These are phyloP conservation scores for Crenuchus spilurus DNA, from an alignment of 2,797 vertebrate species.

Conservation along the genomic window DNA sequence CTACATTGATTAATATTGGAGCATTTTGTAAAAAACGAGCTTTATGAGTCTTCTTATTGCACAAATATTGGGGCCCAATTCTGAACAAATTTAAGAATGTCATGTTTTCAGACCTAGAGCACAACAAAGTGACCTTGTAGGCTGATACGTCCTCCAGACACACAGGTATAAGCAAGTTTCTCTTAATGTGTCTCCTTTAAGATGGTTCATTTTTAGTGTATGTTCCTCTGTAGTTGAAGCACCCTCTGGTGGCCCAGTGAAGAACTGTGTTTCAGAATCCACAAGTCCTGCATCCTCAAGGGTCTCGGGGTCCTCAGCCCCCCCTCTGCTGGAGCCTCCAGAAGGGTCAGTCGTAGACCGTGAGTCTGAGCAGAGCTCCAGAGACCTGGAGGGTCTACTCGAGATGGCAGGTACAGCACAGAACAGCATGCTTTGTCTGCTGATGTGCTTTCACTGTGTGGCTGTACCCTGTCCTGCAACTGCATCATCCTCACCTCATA, in stretches of 20 bases:
- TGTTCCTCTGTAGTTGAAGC: constrained; percentile 69
- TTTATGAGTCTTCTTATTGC: too few species aligned
- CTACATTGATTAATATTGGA: too few species aligned
- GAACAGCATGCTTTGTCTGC: neutral
- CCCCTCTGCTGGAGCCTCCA: constrained; percentile 72
- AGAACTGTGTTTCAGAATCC: constrained; percentile 73
- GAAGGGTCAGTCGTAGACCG: constrained; percentile 72
- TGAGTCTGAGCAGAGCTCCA: constrained; percentile 76
- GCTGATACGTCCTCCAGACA: too few species aligned
- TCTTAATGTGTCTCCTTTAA: too few species aligned
- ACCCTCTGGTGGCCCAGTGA: constrained; percentile 81
- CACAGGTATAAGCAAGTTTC: too few species aligned
- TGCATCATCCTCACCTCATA: too few species aligned
- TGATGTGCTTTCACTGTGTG: constrained; percentile 7
- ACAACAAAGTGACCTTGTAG: too few species aligned
- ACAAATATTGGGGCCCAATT: too few species aligned
- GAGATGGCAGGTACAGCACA: constrained; percentile 85
- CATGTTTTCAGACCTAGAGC: too few species aligned
- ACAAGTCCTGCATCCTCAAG: constrained; percentile 75
- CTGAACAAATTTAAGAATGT: too few species aligned
- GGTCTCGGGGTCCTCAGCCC: constrained; percentile 71
- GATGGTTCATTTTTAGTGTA: constrained; percentile 32
- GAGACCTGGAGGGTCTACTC: constrained; percentile 76
- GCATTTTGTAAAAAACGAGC: too few species aligned
- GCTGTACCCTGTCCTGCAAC: neutral